Conservation (phyloP, 1,140 invertebrate species). For the Leucophenga varia region DNA sequence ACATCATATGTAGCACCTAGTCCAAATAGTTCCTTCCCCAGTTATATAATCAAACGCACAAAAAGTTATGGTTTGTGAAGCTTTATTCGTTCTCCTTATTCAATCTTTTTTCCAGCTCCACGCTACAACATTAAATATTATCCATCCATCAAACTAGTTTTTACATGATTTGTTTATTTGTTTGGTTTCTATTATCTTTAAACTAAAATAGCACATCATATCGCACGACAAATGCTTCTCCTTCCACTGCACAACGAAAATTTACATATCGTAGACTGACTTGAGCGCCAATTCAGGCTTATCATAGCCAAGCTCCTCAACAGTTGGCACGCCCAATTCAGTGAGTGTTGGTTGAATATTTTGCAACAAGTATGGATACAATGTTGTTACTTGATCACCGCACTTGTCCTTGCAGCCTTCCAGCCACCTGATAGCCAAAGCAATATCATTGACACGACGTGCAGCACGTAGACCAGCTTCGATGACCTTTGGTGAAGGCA, state of each 20-base stretch:
- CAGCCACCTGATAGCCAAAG: conserved; percentile 87
- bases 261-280: conserved; percentile 69
- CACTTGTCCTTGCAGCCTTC: conserved; percentile 92
- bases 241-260: background rate
- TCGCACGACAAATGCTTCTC: too few relatives aligned
- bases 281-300: conserved; percentile 90
- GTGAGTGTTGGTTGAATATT: conserved; percentile 90
- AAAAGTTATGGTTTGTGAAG: too few relatives aligned
- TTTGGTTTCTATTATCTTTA: conserved; percentile 21
- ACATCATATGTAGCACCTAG: too few relatives aligned
- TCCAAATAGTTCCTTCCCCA: too few relatives aligned
- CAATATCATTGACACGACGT: conserved; percentile 90
- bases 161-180: too few relatives aligned
- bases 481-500: conserved; percentile 94
- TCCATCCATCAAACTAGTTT: too few relatives aligned
- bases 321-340: conserved; percentile 91
- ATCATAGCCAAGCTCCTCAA: conserved; percentile 95
- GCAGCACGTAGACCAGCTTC: conserved; percentile 90
- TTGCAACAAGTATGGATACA: conserved; percentile 91
- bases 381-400: conserved; percentile 72
- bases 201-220: conserved; percentile 27
- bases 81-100: too few relatives aligned
- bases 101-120: too few relatives aligned
- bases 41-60: too few relatives aligned
- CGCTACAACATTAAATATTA: too few relatives aligned